phyloP scores from a whole-genome alignment of 2,113 vertebrate genomes.

The Erinaceus europaeus region DNA sequence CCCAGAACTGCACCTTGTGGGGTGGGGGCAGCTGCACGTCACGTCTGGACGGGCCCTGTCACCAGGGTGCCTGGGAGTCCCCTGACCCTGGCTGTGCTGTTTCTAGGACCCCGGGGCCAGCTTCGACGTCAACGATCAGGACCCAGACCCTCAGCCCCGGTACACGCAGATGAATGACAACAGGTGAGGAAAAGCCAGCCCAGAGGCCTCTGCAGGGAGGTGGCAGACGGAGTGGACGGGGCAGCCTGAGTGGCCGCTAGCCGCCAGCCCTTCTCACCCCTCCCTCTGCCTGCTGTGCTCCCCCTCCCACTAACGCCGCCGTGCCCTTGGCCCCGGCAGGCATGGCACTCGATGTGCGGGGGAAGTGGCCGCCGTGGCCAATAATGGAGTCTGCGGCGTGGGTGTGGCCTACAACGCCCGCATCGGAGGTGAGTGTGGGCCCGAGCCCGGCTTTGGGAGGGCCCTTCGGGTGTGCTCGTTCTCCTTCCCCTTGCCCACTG shows the following conservation, averaged over 20 bases:
- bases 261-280: neutral
- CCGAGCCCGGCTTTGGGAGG: neutral
- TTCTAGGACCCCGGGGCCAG: conserved; percentile 93
- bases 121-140: conserved; percentile 97
- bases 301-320: neutral
- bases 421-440: conserved; percentile 89
- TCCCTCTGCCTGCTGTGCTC: too few relatives aligned
- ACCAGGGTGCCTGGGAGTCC: neutral
- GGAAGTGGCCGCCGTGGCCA: conserved; percentile 93
- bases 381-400: conserved; percentile 94
- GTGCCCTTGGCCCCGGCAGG: conserved; percentile 82
- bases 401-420: conserved; percentile 94
- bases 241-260: neutral
- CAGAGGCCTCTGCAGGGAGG: too few relatives aligned
- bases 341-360: conserved; percentile 96
- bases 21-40: neutral
- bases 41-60: neutral
- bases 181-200: conserved; percentile 82
- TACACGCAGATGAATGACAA: conserved; percentile 98
- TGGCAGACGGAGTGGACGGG: neutral
- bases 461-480: neutral
- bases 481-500: neutral
- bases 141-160: conserved; percentile 95
- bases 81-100: neutral
- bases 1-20: neutral